Evolutionary conservation across 2,888 invertebrate genomes (phyloP), one percentile per base, ranked within the genome.

Genomic region (Habrosyne pyritoides): DNA sequence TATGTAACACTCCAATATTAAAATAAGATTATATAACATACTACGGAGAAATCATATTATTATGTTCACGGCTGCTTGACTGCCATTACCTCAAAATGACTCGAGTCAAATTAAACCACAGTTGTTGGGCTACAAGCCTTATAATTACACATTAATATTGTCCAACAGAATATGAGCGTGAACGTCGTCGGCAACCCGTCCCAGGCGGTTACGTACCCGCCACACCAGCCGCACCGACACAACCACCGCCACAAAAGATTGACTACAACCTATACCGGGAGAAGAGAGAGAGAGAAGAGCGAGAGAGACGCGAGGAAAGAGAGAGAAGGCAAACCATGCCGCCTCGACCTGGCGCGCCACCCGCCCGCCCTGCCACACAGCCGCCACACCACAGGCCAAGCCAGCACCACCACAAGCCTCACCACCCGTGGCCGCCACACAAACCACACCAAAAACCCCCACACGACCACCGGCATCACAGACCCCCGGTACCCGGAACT

Each of bases 231-330:
- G 63, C 88, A 0, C 74, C 84, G 26, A 73, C 85, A 54, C 77
- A 88, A 56, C 78, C 91, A 24, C 82, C 87, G 52, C 91, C 91
- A 2, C 93, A 94, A 67, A 93, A 93, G 70, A 92, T 93, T 55
- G 93, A 93, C 74, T 93, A 94, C 68, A 93, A 94, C 55, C 93
- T 95, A 10, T 95, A 95, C 77, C 87, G 94, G 21, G 95, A 95
- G 75, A 94, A 95, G 73, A 91, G 94, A 51, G 95, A 95, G 69
- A 87, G 94, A 28, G 84, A 94, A 61, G 94, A 94, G 56, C 76
- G 94, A 1, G 94, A 94, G 56, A 83, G 93, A 60, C 73, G 90
- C 21, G 86, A 78, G 67, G 84, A 79, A 63, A 63, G 87, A 60
- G 84, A 86, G 63, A 81, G 87, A 60, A 73, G 83, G 61, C 81